A percentile compares a stretch with the other conserved stretches of the same genome.
Conservation (phyloP, 1,140 invertebrate species). For the Samia ricini region DNA sequence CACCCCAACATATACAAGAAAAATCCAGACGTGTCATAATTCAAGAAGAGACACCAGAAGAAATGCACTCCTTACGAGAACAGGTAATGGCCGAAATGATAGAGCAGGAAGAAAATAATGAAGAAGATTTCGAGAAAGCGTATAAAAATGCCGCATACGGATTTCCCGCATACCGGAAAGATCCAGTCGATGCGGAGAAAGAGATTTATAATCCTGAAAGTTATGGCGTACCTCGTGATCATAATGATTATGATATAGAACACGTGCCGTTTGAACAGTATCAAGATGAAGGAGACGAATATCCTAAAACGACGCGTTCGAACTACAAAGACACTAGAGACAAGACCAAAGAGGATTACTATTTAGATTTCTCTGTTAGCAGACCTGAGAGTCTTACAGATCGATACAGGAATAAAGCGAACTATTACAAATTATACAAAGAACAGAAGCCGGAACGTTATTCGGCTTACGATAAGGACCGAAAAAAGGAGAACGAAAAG, state of each 20-base stretch:
- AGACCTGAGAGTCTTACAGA: conserved; percentile 52
- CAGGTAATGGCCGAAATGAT: conserved; percentile 54
- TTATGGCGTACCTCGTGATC: conserved; percentile 45
- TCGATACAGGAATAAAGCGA: conserved; percentile 46
- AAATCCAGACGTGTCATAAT: conserved; percentile 52
- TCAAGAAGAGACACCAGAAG: conserved; percentile 57
- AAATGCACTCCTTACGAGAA: conserved; percentile 38
- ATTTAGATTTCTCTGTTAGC: conserved; percentile 51
- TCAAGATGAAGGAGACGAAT: conserved; percentile 51
- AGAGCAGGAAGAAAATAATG: conserved; percentile 56
- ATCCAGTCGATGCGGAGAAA: conserved; percentile 46
- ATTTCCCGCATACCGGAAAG: conserved; percentile 54
- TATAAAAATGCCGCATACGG: conserved; percentile 68
- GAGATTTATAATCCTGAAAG: conserved; percentile 60
- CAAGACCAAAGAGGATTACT: conserved; percentile 59
- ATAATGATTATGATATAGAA: conserved; percentile 43
- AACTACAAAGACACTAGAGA: conserved; percentile 59
- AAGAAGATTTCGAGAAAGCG: conserved; percentile 70
- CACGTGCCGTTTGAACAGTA: conserved; percentile 56
- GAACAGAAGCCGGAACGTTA: conserved; percentile 49
- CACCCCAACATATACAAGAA: conserved; percentile 39
- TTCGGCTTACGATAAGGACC: conserved; percentile 29
- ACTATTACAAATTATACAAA: conserved; percentile 59
- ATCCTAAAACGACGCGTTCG: conserved; percentile 46
- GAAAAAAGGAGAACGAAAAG: conserved; percentile 45